Base-by-base conservation (phyloP, 2,113 vertebrate species). In the Cephalopterus ornatus region DNA sequence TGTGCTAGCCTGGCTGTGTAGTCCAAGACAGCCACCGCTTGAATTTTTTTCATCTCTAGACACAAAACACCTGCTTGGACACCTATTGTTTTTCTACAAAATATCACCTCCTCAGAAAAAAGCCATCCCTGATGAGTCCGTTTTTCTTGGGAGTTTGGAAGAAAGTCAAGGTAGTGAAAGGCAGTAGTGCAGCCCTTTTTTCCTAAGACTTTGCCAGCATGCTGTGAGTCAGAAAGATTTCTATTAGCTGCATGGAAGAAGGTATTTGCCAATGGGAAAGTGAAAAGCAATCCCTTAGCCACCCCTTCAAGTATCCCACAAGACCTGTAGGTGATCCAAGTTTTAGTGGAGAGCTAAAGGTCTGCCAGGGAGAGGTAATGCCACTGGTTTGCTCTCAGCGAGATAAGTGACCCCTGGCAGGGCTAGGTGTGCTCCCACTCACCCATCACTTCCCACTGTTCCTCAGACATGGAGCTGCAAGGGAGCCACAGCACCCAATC, bases 201-300 rank as follows among this genome's bases (percentile, higher is more conserved):
- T 37, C 18, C 0, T 6, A 2, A 72, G 42, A 22, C 41, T 33
- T 49, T 65, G 24, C 16, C 22, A 10, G 1, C 0, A 0, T 35
- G 27, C 59, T 2, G 1, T 3, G 1, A 67, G 30, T 35, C 49
- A 67, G 41, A 19, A 88, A n/a, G 30, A 55, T 22, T 4, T 7
- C 0, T 27, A 27, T 28, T 23, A 61, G 37, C n/a, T 76, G 18
- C 49, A 41, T 11, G 44, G 42, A 68, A 82, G 37, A 11, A 44
- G 14, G 6, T 26, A 56, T 58, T 55, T 66, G 32, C 30, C 37
- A 42, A 42, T 32, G 10, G 1, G 2, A 42, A 61, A 87, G 53
- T 2, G 14, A 78, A 46, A 59, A 90, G 32, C 15, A 55, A 46
- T 8, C 9, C 32, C 53, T 78, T 21, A 85, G 22, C 24, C 76